Base-by-base conservation (phyloP, 2,113 vertebrate genomes). In the Telmatochromis sp. region DNA sequence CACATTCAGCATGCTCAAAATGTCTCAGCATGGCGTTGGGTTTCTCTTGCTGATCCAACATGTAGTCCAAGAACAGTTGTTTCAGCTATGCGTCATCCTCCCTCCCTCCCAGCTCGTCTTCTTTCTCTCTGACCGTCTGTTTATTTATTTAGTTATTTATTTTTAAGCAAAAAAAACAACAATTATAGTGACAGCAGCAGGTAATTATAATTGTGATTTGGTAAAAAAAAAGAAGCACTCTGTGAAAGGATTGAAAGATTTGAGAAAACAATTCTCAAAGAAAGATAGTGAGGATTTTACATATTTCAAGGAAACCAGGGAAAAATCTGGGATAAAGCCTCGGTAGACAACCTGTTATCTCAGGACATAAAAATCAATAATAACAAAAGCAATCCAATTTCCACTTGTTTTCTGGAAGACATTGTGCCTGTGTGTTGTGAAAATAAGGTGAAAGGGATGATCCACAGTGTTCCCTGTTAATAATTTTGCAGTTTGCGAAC, bases 61-160 rank as follows among this genome's bases (percentile, higher is more conserved):
- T 26, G 13, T 89, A 26, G 1, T 89, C 73, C 31, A 53, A 14
- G 3, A 95, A 80, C 53, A 83, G 10, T 4, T 60, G 57, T 55
- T 95, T 88, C 86, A 97, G 83, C 78, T 95, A 95, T 14, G 9
- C 85, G 17, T 26, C 87, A 37, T 99, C 98, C 0, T 93, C 90
- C 35, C 37, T 93, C 26, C 93, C 83, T 33, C 98, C 98, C 23
- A 68, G 57, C 2, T 91, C 70, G 1, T 98, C 97, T 78, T 98
- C 95, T 40, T 53, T 87, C 28, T 37, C 51, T 58, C 97, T 94
- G 2, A 6, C 87, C 1, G 53, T 85, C 37, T 57, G 31, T 4
- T 91, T 75, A 63, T 33, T 28, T 58, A 58, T 57, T 15, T 57
- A 4, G 0, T 17, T 31, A 17, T 10, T 60, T 33, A 33, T 60